Conservation (phyloP, 2,113 vertebrate genomes). For the Syngnathus floridae region DNA sequence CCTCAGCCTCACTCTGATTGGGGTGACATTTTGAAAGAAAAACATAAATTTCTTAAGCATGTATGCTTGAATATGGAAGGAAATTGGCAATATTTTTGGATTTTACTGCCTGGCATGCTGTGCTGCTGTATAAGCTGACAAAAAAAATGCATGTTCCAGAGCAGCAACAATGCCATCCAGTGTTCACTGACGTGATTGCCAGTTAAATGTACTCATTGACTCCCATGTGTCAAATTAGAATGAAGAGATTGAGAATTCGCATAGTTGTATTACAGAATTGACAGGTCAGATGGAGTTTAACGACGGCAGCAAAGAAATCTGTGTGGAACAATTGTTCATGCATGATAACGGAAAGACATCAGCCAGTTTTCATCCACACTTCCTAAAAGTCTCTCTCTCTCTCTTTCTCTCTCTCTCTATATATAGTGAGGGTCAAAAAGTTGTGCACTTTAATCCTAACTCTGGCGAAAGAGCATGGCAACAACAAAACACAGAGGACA, state of each 20-base stretch:
- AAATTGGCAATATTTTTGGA: background rate
- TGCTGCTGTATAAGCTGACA: background rate
- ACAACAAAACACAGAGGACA: background rate
- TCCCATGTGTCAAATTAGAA: background rate
- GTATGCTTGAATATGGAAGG: constrained; percentile 5
- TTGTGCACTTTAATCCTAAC: background rate
- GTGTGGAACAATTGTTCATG: background rate
- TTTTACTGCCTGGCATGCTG: background rate
- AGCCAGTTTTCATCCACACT: constrained; percentile 53
- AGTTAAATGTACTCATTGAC: constrained; percentile 7
- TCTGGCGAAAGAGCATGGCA: background rate
- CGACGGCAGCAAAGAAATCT: background rate
- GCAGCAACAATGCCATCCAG: constrained; percentile 70
- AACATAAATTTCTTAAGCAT: constrained; percentile 19
- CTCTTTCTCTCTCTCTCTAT: too few relatives aligned
- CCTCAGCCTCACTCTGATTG: constrained; percentile 13
- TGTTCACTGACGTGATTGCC: constrained; percentile 56
- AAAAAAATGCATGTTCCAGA: constrained; percentile 31
- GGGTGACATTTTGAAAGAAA: constrained; percentile 15
- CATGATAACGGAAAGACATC: constrained; percentile 60
- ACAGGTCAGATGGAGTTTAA: background rate
- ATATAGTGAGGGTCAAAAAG: background rate
- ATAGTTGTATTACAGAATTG: background rate
- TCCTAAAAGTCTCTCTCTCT: background rate
- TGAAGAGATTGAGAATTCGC: background rate